Conservation (phyloP, 2,888 invertebrate species). For the Pristionchus maxplancki region DNA sequence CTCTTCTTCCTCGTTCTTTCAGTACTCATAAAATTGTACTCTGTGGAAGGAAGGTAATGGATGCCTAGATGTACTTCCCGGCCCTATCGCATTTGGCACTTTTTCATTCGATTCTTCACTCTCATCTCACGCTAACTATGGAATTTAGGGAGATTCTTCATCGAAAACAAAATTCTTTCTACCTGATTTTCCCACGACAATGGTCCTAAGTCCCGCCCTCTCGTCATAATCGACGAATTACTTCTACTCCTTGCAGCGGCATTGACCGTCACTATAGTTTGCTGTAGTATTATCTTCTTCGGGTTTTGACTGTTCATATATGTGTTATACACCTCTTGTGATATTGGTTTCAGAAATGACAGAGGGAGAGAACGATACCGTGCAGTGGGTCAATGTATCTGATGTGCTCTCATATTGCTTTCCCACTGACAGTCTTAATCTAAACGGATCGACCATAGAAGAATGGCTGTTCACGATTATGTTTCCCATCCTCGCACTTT, state of each 20-base stretch:
- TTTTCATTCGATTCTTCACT: background rate
- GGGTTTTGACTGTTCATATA: too few species aligned
- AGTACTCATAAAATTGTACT: background rate
- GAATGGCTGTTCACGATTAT: too few species aligned
- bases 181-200: background rate
- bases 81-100: background rate
- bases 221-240: background rate
- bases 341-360: too few species aligned
- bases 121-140: background rate
- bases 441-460: too few species aligned
- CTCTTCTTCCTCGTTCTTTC: constrained; percentile 11
- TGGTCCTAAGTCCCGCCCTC: background rate
- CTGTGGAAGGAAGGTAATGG: background rate
- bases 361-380: too few species aligned
- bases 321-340: too few species aligned
- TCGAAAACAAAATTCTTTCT: background rate
- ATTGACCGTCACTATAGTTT: background rate
- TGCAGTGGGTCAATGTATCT: too few species aligned
- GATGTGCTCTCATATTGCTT: too few species aligned
- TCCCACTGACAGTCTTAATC: too few species aligned
- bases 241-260: background rate
- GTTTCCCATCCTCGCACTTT: too few species aligned
- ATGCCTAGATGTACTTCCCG: background rate
- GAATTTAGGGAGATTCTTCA: background rate
- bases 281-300: too few species aligned